Percentiles rank a stretch among this genome's conserved stretches.
Evolutionary conservation across 2,888 invertebrate species (phyloP).

Genomic region (Eupithecia dodoneata): DNA sequence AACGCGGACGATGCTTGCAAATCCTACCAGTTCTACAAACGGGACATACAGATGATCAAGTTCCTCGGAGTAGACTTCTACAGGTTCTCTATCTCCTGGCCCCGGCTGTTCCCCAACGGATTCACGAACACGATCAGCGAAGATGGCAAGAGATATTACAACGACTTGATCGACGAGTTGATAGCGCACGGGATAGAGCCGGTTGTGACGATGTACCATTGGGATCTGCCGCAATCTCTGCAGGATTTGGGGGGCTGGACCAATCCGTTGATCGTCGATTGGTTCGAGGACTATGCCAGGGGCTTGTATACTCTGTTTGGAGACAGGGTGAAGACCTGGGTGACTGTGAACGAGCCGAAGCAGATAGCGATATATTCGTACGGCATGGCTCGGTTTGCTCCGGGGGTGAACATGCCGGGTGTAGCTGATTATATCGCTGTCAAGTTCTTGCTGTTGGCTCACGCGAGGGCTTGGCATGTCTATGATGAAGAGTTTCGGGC

Average conservation of each 20-base stretch:
- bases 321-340: constrained; percentile 82
- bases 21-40: constrained; percentile 84
- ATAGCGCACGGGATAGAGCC: constrained; percentile 85
- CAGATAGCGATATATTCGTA: constrained; percentile 74
- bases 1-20: constrained; percentile 85
- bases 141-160: constrained; percentile 86
- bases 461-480: constrained; percentile 79
- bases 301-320: constrained; percentile 74
- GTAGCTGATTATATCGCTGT: constrained; percentile 80
- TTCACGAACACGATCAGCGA: constrained; percentile 80
- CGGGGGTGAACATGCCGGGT: constrained; percentile 70
- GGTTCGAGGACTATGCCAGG: constrained; percentile 81
- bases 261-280: constrained; percentile 71
- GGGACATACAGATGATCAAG: constrained; percentile 78
- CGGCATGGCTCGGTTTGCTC: constrained; percentile 64
- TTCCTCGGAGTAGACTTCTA: constrained; percentile 79
- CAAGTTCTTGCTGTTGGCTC: constrained; percentile 82
- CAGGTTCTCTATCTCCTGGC: constrained; percentile 86
- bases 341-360: constrained; percentile 85
- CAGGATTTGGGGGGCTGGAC: constrained; percentile 84
- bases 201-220: constrained; percentile 83
- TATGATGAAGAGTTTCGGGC: constrained; percentile 69
- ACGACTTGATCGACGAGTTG: constrained; percentile 85
- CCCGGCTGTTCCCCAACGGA: constrained; percentile 85
- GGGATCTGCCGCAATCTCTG: constrained; percentile 82